Conservation (phyloP, 1,140 invertebrate genomes). For the Medauroidea extradentata region DNA sequence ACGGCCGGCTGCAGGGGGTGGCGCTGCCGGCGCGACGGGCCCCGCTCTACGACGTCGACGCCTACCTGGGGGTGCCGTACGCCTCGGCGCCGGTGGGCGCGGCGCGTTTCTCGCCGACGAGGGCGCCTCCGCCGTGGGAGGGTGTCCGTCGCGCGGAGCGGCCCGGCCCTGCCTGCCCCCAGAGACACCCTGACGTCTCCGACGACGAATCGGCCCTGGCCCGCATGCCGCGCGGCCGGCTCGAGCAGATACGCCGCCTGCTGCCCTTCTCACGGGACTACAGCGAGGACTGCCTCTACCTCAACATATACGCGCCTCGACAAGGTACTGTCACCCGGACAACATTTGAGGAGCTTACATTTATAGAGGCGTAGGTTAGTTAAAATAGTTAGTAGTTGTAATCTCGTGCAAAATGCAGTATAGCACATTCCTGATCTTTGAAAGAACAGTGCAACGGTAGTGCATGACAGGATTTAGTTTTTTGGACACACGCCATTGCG, state of each 20-base stretch:
- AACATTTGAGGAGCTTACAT: no score
- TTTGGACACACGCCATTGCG: no score
- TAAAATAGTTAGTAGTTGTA: no score
- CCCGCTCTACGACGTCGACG: slow-evolving; percentile 66
- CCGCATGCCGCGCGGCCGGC: slow-evolving; percentile 80
- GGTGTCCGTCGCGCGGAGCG: slow-evolving; percentile 78
- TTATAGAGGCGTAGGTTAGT: no score
- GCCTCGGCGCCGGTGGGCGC: slow-evolving; percentile 85
- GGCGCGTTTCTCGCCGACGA: slow-evolving; percentile 84
- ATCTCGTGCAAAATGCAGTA: no score
- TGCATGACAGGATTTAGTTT: no score
- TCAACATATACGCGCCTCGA: slow-evolving; percentile 92
- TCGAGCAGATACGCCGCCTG: slow-evolving; percentile 79
- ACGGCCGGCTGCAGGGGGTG: slow-evolving; percentile 62
- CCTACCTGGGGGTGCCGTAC: slow-evolving; percentile 92
- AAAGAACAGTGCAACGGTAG: no score
- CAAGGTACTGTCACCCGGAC: no score
- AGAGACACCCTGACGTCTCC: slow-evolving; percentile 75
- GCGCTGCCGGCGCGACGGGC: slow-evolving; percentile 60
- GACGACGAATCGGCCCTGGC: slow-evolving; percentile 77
- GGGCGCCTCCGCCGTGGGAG: slow-evolving; percentile 84
- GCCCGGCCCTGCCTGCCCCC: slow-evolving; percentile 85
- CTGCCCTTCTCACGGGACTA: slow-evolving; percentile 82
- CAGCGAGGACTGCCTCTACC: slow-evolving; percentile 93
- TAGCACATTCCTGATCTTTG: no score